Percentiles rank a stretch among this genome's conserved stretches.
Conservation (phyloP, 1,140 invertebrate genomes). For the Armadillidium nasatum region DNA sequence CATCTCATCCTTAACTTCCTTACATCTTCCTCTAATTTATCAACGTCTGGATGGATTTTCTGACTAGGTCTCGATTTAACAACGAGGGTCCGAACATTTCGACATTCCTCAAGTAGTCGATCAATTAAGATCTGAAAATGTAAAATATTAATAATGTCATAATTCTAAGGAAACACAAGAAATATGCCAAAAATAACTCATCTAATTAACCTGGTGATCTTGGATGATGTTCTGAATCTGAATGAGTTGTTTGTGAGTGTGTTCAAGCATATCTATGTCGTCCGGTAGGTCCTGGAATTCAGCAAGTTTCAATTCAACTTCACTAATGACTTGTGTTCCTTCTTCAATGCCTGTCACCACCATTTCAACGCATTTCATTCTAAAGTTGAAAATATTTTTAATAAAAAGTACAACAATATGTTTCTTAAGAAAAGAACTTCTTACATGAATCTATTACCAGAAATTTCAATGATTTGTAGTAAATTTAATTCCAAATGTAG, state of each 20-base stretch:
- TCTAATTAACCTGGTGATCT: slow-evolving; percentile 46
- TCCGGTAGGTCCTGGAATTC: slow-evolving; percentile 76
- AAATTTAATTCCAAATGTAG: too few species aligned
- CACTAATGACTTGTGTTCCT: slow-evolving; percentile 77
- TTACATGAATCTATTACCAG: too few species aligned
- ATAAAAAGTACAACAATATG: too few species aligned
- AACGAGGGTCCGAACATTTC: slow-evolving; percentile 76
- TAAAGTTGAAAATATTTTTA: slow-evolving; percentile 40
- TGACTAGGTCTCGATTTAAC: slow-evolving; percentile 70
- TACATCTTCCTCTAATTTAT: slow-evolving; percentile 88
- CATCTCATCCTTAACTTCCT: slow-evolving; percentile 79
- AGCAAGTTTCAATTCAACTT: slow-evolving; percentile 84
- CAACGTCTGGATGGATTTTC: slow-evolving; percentile 74
- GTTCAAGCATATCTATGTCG: slow-evolving; percentile 68
- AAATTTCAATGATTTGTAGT: too few species aligned
- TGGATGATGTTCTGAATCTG: slow-evolving; percentile 45
- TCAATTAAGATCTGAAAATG: slow-evolving; percentile 74
- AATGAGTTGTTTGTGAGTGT: slow-evolving; percentile 54
- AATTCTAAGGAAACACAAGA: too few species aligned
- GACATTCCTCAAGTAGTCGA: slow-evolving; percentile 82
- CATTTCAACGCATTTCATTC: slow-evolving; percentile 83
- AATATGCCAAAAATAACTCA: too few species aligned
- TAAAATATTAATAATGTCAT: background rate
- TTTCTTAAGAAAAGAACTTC: too few species aligned
- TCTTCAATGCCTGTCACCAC: slow-evolving; percentile 84